Evolutionary conservation across 2,113 vertebrate species (phyloP), one percentile per base, ranked within the genome.

Genomic region (Oenanthe melanoleuca): DNA sequence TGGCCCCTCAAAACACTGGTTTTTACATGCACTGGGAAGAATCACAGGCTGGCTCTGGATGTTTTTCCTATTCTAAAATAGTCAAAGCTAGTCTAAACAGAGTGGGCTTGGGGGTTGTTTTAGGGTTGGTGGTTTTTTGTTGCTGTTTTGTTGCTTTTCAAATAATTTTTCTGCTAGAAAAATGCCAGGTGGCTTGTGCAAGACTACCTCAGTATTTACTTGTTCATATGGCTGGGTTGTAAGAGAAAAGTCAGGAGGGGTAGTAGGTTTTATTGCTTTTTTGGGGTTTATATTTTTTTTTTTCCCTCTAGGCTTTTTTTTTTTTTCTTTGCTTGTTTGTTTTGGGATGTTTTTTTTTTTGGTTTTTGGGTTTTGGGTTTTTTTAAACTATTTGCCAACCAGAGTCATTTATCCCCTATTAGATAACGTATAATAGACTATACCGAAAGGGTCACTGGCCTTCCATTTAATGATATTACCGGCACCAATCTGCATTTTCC

Each of bases 361-460:
- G 50, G 5, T 17, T 52, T 28, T 52, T 71, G 52, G 44, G 7
- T 84, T 60, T 72, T 37, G 34, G 34, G 34, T 37, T 37, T 69
- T 83, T 97, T 96, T 92, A 95, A 97, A 97, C 97, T 97, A 97
- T 98, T 98, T 98, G 92, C 96, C 97, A 97, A 96, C 86, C 96
- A 97, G 93, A 98, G 97, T 98, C 95, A 98, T 98, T 98, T 98
- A 98, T 98, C 97, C 96, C 97, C 98, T 98, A 98, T 98, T 98
- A 98, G 98, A 98, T 98, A 98, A 98, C 97, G 97, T 98, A 97
- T 98, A 97, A 98, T 98, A 98, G 98, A 98, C 97, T 96, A 86
- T 94, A 97, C 96, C 72, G 95, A 98, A 97, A 96, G 97, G 98
- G 98, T 98, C 97, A 97, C 67, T 97, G 97, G 94, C 98, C 98